Evolutionary conservation across 2,888 invertebrate species (phyloP).

Genomic region (Athrips mouffetella): DNA sequence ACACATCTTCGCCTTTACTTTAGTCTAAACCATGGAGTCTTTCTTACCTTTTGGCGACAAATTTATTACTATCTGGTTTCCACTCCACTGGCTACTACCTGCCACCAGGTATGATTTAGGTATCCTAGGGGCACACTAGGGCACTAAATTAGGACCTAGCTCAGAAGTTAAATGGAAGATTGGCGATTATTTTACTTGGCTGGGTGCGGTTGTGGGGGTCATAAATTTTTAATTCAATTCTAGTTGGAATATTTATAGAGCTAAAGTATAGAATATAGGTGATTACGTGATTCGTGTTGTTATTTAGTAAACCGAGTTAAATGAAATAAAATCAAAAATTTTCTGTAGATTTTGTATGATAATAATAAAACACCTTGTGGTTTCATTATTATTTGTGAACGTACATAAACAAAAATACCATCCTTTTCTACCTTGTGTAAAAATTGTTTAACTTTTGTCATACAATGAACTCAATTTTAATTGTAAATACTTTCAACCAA

Average conservation of each 20-base stretch:
- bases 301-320: not conserved
- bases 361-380: no score
- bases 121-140: conserved; percentile 42
- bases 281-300: not conserved
- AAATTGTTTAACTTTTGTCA: no score
- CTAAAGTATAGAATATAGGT: not conserved
- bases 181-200: not conserved
- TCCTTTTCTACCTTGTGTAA: no score
- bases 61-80: conserved; percentile 63
- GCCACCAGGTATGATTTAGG: conserved; percentile 62
- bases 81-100: conserved; percentile 50
- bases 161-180: conserved; percentile 20
- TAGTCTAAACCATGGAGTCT: not conserved
- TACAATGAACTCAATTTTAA: no score
- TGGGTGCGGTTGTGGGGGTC: conserved; percentile 13
- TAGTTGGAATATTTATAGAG: not conserved
- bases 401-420: no score
- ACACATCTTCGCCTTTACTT: not conserved
- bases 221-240: not conserved
- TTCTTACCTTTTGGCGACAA: conserved; percentile 28
- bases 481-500: no score
- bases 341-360: no score
- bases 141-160: conserved; percentile 51
- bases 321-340: no score
- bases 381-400: no score